phyloP scores from a whole-genome alignment of 2,113 vertebrate genomes.

The Aptenodytes forsteri region DNA sequence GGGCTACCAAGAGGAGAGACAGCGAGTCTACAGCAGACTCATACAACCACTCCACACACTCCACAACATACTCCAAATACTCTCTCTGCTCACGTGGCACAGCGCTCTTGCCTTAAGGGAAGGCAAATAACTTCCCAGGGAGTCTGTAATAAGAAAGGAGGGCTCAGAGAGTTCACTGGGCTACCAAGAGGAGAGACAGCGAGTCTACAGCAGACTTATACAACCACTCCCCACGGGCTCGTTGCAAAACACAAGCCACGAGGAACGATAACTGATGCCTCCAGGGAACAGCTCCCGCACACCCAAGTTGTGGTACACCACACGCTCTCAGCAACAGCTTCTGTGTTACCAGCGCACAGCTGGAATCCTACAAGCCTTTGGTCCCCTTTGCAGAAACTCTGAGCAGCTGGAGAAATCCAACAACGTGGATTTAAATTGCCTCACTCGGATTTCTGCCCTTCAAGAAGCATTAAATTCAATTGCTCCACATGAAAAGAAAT shows the following conservation, averaged over 20 bases:
- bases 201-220: background rate
- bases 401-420: background rate
- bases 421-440: fast-evolving
- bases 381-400: background rate
- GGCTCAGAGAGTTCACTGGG: background rate
- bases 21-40: background rate
- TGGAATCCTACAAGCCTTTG: background rate
- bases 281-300: background rate
- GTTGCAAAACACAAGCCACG: fast-evolving
- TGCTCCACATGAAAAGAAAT: background rate
- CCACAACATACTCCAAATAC: no score
- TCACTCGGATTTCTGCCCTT: background rate
- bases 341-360: background rate
- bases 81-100: background rate
- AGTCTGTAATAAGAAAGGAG: background rate
- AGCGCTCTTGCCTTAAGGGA: background rate
- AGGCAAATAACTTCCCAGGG: background rate
- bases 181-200: background rate
- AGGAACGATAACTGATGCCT: fast-evolving
- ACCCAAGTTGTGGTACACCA: fast-evolving
- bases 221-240: fast-evolving
- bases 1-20: background rate
- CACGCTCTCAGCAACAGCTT: fast-evolving
- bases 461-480: background rate
- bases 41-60: background rate